A percentile compares a stretch with the other conserved stretches of the same genome.
These are phyloP conservation scores for Cantharis flavilabris DNA, from an alignment of 2,888 invertebrate genomes.

Conservation along the genomic window DNA sequence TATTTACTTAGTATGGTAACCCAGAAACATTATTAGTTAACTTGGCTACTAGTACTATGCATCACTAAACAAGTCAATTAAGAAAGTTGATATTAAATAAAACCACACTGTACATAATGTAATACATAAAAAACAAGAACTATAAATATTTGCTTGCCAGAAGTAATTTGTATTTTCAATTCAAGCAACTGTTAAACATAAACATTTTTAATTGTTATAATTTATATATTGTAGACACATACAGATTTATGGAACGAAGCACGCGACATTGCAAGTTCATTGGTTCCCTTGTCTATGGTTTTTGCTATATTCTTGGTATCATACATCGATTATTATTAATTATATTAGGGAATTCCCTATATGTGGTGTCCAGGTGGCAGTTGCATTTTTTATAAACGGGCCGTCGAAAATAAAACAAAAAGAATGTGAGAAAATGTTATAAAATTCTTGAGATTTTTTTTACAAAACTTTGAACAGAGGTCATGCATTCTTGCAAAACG, in stretches of 20 bases:
- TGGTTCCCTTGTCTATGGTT: background rate
- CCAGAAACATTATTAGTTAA: conserved; percentile 13
- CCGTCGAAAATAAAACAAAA: background rate
- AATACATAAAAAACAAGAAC: background rate
- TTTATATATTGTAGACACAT: background rate
- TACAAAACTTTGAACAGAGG: background rate
- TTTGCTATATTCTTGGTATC: no score
- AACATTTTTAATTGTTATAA: background rate
- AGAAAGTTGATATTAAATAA: background rate
- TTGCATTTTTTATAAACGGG: background rate
- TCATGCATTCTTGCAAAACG: background rate
- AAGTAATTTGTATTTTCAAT: background rate
- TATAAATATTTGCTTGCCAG: background rate
- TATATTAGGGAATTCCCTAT: background rate
- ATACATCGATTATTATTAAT: background rate
- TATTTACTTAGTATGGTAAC: conserved; percentile 18
- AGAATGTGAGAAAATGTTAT: background rate
- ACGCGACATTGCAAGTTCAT: background rate
- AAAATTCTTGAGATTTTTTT: background rate
- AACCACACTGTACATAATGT: background rate
- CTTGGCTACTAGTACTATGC: conserved; percentile 8
- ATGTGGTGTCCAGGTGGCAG: no score
- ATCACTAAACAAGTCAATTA: conserved; percentile 1
- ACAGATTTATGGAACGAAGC: background rate
- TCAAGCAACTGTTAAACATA: background rate